Percentiles rank a stretch among this genome's conserved stretches.
phyloP scores from a whole-genome alignment of 2,797 vertebrate genomes.

The Poecilia picta region DNA sequence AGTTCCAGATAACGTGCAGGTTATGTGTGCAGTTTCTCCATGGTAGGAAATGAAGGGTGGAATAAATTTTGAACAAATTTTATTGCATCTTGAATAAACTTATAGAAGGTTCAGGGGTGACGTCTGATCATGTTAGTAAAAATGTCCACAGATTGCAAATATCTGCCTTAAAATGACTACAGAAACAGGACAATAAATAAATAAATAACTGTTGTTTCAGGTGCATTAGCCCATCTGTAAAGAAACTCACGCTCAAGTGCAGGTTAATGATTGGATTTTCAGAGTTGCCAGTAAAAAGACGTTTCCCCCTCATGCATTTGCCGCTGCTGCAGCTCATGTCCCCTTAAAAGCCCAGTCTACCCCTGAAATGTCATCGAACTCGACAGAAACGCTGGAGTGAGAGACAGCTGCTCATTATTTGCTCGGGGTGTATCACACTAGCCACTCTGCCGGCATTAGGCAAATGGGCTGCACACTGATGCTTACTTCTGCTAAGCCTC shows the following conservation, averaged over 20 bases:
- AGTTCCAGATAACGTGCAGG: not conserved
- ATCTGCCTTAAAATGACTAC: not conserved
- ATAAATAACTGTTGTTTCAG: not conserved
- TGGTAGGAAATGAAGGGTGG: slow-evolving; percentile 6
- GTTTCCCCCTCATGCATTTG: not conserved
- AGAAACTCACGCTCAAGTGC: not conserved
- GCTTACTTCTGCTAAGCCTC: not conserved
- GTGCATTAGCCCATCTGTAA: not conserved
- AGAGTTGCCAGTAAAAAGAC: not conserved
- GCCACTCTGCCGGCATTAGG: slow-evolving; percentile 8
- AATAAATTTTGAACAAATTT: slow-evolving; percentile 2
- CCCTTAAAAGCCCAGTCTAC: not conserved
- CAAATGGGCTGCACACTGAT: slow-evolving; percentile 1
- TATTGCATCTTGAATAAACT: not conserved
- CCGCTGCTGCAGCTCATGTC: not conserved
- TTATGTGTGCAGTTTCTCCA: not conserved
- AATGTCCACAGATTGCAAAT: not conserved
- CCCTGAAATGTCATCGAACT: not conserved
- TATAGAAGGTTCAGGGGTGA: slow-evolving; percentile 1
- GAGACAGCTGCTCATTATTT: slow-evolving; percentile 11
- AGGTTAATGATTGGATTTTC: not conserved
- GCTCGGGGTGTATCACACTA: slow-evolving; percentile 2
- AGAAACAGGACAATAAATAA: not conserved
- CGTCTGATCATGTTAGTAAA: slow-evolving; percentile 19
- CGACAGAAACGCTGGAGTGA: slow-evolving; percentile 1